Evolutionary conservation across 2,888 invertebrate species (phyloP), one percentile per base, ranked within the genome.

Genomic region (Platynereis dumerilii): DNA sequence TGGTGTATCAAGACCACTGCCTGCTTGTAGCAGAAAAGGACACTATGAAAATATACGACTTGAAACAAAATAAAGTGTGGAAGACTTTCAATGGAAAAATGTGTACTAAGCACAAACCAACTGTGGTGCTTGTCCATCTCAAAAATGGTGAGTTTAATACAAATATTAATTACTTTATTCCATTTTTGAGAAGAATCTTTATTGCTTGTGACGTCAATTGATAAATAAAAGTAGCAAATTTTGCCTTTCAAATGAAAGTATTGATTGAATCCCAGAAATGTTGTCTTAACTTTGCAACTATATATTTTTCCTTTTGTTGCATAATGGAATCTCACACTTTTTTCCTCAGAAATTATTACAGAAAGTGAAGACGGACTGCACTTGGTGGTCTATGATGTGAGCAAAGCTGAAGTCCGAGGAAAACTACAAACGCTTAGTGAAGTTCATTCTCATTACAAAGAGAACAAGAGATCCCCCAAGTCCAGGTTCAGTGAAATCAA

Each of bases 11-110:
- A 1, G 55, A 61, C 28, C 15, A 26, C 12, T 39, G 39, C 26
- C 3, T 55, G 1, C 29, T 61, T 3, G 24, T 61, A 20, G 39
- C 22, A 27, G 61, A 54, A 29, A 54, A 54, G 24, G 53, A 42
- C 20, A 34, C 27, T 17, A n/a, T 61, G 22, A 61, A 61, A 20
- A 53, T 61, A 12, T 34, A 54, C 20, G 61, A 61, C 42, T 27
- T 61, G 17, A 61, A 55, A 27, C 53, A 54, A 10, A 53, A 53
- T n/a, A 42, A 27, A 2, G 27, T 61, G 12, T 26, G 24, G 10
- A 53, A 54, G 42, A 52, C 54, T 1, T 29, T 61, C 17, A 39
- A 53, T 12, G 61, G 61, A 26, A n/a, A 53, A 22, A 34, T 39
- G 17, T 39, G 34, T 39, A 52, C 34, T 17, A 26, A 55, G 17